Base-by-base conservation (phyloP, 2,797 vertebrate genomes). In the Lepidocolaptes lacrymiger region DNA sequence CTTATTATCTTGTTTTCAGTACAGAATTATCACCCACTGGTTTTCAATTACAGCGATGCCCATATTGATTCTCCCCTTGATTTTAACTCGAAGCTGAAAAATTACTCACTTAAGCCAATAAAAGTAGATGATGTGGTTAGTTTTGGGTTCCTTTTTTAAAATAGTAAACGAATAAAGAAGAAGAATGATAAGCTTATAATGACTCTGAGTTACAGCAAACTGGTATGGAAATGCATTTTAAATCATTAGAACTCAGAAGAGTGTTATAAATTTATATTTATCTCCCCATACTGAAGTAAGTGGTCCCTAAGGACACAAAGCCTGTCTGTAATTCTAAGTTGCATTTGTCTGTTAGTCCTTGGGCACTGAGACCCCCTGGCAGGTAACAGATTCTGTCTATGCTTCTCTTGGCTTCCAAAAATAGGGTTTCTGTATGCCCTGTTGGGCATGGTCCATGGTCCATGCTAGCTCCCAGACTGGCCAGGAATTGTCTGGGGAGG, bases 41-140 rank as follows among this genome's bases (percentile, higher is more conserved):
- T 98, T 98, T 98, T 98, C 98, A 98, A 98, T 98, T 98, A 98
- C 97, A 97, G 96, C 59, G 74, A 97, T 96, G 95, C 96, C 96
- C 91, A 91, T 98, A 98, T 98, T 98, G 98, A 98, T 98, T 97
- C 95, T 96, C 68, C 82, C 85, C 97, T 97, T 97, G 97, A 98
- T 98, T 97, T 97, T 97, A 97, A 97, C 97, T 98, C 52, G 56
- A 91, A 96, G 97, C 97, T 97, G 97, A 98, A 98, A 98, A 98
- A 98, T 98, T 97, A 97, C 96, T 98, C 95, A 97, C 97, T 97
- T 97, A 97, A 96, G 91, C 94, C 96, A 96, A 95, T 96, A 96
- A 97, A 96, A 94, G 85, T 96, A 91, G 95, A 97, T 92, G 93
- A 93, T 96, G 73, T 95, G 88, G 93, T 96, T 97, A 91, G 92